phyloP scores from a whole-genome alignment of 2,797 vertebrate genomes.

The Enteromius unitaeniatus region DNA sequence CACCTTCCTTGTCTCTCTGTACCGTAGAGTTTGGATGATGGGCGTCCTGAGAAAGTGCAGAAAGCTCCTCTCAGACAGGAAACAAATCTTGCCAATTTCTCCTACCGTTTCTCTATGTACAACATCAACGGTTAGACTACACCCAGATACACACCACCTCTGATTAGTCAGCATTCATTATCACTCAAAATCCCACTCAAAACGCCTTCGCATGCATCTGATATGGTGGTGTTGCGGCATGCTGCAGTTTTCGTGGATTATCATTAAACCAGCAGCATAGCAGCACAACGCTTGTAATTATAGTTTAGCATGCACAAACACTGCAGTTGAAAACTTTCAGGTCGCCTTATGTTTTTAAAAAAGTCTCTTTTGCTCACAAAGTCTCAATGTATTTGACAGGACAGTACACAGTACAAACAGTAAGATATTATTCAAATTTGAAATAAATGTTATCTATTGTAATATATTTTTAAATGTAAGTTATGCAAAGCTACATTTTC shows the following conservation, averaged over 20 bases:
- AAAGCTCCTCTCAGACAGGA: slow-evolving; percentile 95
- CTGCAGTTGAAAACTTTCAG: not conserved
- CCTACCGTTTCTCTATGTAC: slow-evolving; percentile 98
- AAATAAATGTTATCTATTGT: not conserved
- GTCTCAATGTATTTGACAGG: not conserved
- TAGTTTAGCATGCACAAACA: not conserved
- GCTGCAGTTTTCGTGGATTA: not conserved
- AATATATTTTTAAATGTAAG: not conserved
- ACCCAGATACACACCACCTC: slow-evolving; percentile 40
- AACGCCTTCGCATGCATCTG: not conserved
- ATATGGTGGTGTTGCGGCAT: not conserved
- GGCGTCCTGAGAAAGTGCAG: slow-evolving; percentile 85
- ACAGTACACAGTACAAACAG: not conserved
- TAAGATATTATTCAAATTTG: not conserved
- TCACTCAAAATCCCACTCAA: slow-evolving; percentile 43
- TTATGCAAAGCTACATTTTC: not conserved
- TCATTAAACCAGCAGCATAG: not conserved
- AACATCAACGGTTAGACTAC: slow-evolving; percentile 92
- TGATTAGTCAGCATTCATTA: slow-evolving; percentile 45
- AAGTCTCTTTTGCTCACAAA: not conserved
- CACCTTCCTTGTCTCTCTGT: slow-evolving; percentile 67
- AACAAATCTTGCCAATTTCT: slow-evolving; percentile 98
- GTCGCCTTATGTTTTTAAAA: not conserved
- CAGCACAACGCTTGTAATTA: not conserved
- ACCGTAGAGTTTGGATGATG: slow-evolving; percentile 91